Base-by-base conservation (phyloP, 2,113 vertebrate species). In the Corythaeola cristata region DNA sequence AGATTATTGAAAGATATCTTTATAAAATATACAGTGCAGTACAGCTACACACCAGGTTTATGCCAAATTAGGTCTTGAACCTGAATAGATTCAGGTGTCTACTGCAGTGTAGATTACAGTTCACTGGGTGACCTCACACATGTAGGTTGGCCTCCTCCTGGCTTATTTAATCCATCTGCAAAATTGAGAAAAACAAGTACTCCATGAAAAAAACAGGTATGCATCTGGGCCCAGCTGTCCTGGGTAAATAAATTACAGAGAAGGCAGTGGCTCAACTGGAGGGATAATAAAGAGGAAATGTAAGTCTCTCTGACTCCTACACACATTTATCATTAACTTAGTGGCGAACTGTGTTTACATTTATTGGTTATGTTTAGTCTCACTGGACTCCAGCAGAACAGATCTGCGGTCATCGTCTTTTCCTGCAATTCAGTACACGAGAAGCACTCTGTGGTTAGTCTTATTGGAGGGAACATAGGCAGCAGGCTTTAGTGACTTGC, bases 51-150 rank as follows among this genome's bases (percentile, higher is more conserved):
- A 73, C 37, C 66, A 89, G 24, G 28, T 75, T 94, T 85, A 55
- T 88, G 41, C 80, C 74, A 95, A 76, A 95, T 90, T 82, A 92
- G 81, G 71, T 93, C 87, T 55, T 92, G 92, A 95, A 87, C 84
- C 58, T 79, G 83, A 93, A 45, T 63, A 45, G 69, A 79, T 93
- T 72, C 0, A 8, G 87, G 77, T 8, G 2, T 76, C n/a, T 79
- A 71, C 81, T 88, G 76, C 74, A 64, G 92, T 85, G 77, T 66
- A 93, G 93, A 95, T 92, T 89, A 32, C 71, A 73, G 94, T 93
- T 89, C 81, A 62, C 49, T 23, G 53, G 37, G 91, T 93, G 93
- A 95, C 96, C 96, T 90, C 93, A 88, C 74, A 88, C 62, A 12
- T 41, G 75, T 23, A 69, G 58, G 45, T 66, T 78, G 59, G 75